Percentiles rank a stretch among this genome's conserved stretches.
Conservation (phyloP, 2,888 invertebrate species). For the Tiliacea citrago region DNA sequence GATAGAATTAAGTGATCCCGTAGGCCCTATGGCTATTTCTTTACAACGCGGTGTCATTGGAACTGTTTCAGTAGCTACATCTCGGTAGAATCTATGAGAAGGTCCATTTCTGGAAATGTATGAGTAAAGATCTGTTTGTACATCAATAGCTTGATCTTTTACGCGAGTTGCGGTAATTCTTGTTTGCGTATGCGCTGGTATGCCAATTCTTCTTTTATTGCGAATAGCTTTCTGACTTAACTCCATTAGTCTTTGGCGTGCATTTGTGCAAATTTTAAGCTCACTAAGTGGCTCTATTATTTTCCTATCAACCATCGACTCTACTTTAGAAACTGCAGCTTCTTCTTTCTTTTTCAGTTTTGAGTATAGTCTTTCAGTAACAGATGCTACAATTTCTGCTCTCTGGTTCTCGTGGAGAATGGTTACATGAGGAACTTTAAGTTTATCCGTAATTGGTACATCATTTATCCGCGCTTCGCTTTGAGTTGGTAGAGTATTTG, state of each 20-base stretch:
- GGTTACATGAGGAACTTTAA: constrained; percentile 75
- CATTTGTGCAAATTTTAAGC: constrained; percentile 90
- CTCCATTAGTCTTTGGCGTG: constrained; percentile 90
- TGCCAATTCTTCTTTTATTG: constrained; percentile 87
- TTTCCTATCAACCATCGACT: constrained; percentile 84
- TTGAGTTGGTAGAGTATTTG: constrained; percentile 70
- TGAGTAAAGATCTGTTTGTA: constrained; percentile 88
- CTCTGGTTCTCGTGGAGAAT: constrained; percentile 88
- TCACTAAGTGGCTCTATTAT: constrained; percentile 88
- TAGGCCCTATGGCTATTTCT: constrained; percentile 85
- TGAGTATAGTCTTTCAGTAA: constrained; percentile 92
- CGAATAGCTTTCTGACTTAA: constrained; percentile 91
- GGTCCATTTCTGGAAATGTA: constrained; percentile 79
- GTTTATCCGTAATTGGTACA: constrained; percentile 66
- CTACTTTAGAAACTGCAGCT: constrained; percentile 82
- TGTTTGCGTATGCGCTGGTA: constrained; percentile 91
- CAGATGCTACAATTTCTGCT: constrained; percentile 93
- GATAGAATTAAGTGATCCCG: constrained; percentile 76
- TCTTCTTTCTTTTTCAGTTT: constrained; percentile 90
- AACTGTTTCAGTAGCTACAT: constrained; percentile 84
- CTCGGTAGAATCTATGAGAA: constrained; percentile 74
- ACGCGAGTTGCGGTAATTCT: constrained; percentile 86
- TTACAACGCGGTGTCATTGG: constrained; percentile 87
- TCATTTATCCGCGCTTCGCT: constrained; percentile 73
- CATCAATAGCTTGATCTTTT: constrained; percentile 90